Evolutionary conservation across 2,888 invertebrate species (phyloP).

Genomic region (Prosopocoilus inquinatus): DNA sequence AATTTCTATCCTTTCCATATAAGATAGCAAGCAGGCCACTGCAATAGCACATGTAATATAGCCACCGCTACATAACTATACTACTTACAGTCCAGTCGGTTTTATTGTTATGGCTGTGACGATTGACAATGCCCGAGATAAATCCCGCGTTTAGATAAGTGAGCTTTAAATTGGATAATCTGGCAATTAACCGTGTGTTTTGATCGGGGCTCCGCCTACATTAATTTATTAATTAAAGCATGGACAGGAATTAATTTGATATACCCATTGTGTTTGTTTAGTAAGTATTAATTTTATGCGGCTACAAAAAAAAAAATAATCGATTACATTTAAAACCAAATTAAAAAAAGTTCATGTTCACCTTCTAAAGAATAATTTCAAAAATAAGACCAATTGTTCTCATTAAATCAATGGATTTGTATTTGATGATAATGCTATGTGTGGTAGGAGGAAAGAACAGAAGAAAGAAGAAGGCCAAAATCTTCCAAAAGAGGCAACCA

Average conservation of each 20-base stretch:
- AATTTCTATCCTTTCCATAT: slow-evolving; percentile 37
- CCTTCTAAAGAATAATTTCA: too few relatives aligned
- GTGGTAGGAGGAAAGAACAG: too few relatives aligned
- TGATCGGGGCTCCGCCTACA: slow-evolving; percentile 19
- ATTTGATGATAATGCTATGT: too few relatives aligned
- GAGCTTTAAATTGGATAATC: slow-evolving; percentile 39
- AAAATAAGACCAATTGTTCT: too few relatives aligned
- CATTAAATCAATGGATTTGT: too few relatives aligned
- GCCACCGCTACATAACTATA: slow-evolving; percentile 34
- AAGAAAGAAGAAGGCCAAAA: too few relatives aligned
- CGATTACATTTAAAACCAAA: background rate
- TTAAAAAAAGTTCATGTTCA: too few relatives aligned
- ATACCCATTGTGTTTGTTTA: background rate
- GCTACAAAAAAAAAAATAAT: background rate
- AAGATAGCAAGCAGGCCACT: slow-evolving; percentile 30
- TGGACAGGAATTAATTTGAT: background rate
- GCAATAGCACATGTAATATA: slow-evolving; percentile 36
- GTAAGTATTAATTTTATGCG: background rate
- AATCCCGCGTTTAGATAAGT: slow-evolving; percentile 41
- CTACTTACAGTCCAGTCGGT: slow-evolving; percentile 27
- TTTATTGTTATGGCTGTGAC: slow-evolving; percentile 43
- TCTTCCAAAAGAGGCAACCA: too few relatives aligned
- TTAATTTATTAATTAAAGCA: too few relatives aligned
- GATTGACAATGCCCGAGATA: slow-evolving; percentile 45
- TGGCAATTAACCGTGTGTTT: slow-evolving; percentile 33